Evolutionary conservation across 2,113 vertebrate species (phyloP), one percentile per base, ranked within the genome.

Genomic region (Macquaria australasica): DNA sequence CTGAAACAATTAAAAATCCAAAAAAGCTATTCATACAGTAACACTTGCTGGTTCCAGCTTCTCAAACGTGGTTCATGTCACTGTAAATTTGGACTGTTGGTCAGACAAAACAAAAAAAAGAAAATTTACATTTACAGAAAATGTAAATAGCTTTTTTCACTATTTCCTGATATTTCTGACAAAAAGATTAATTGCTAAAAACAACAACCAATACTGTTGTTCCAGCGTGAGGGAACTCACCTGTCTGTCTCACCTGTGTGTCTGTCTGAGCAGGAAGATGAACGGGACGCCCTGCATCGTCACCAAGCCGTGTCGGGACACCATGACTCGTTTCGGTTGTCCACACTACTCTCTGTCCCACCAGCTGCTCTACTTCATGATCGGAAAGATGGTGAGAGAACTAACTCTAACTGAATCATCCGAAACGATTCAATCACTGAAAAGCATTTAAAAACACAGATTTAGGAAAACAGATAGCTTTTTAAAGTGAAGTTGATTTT

Each of bases 301-400:
- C 80, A 96, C 96, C 0, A 94, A 94, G 55, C 88, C 91, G 70
- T 98, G 97, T 62, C 87, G 89, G 41, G 95, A 93, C 56, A 91
- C 95, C 51, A 97, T 97, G 97, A 97, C 96, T 0, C 92, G 69
- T 1, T 93, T 95, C 0, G 94, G 95, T 20, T 97, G 96, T 85
- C 94, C 92, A 0, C 90, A 94, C 83, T 98, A 98, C 69, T 94
- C 91, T 1, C 90, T 98, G 43, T 97, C 97, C 34, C 97, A 98
- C 87, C 97, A 98, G 91, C 94, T 97, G 77, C 95, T 98, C 51
- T 97, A 97, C 94, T 97, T 97, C 89, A 95, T 97, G 89, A 93
- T 94, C 1, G 97, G 96, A 23, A 91, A 91, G 21, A 95, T 96
- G 96, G 97, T 97, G 81, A 93, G 87, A 31, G 28, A 31, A 31